Conservation (phyloP, 2,888 invertebrate genomes). For the Aricia artaxerxes region DNA sequence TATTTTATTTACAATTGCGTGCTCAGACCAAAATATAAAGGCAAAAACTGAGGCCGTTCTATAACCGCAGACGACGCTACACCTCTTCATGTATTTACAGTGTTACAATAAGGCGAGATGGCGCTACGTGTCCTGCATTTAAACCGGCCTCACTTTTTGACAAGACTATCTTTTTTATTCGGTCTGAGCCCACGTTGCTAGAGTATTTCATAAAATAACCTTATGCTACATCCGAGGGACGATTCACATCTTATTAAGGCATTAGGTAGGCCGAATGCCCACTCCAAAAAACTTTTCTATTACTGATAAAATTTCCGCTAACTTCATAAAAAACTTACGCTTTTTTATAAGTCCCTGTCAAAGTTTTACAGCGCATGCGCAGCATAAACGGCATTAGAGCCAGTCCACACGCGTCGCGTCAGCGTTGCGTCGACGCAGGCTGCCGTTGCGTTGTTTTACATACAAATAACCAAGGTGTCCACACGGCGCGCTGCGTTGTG, state of each 20-base stretch:
- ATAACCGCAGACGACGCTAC: not conserved
- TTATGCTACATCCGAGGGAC: conserved; percentile 3
- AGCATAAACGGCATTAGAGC: not conserved
- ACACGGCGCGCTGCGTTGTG: no score
- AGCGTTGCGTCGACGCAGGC: no score
- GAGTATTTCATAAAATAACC: not conserved
- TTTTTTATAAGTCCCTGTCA: not conserved
- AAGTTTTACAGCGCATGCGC: conserved; percentile 5
- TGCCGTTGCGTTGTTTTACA: no score
- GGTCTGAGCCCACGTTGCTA: not conserved
- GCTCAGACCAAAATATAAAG: not conserved
- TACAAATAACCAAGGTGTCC: no score
- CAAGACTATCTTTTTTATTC: not conserved
- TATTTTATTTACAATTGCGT: not conserved
- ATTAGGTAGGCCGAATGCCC: not conserved
- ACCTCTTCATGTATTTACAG: not conserved
- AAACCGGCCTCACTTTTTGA: not conserved
- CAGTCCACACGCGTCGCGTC: no score
- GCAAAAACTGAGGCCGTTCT: not conserved
- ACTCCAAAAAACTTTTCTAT: not conserved
- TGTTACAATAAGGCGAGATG: not conserved
- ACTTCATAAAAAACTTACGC: not conserved
- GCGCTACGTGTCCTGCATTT: not conserved
- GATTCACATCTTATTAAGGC: conserved; percentile 7
- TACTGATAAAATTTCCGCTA: not conserved